phyloP scores from a whole-genome alignment of 1,140 invertebrate genomes.

The Lucilia cuprina region DNA sequence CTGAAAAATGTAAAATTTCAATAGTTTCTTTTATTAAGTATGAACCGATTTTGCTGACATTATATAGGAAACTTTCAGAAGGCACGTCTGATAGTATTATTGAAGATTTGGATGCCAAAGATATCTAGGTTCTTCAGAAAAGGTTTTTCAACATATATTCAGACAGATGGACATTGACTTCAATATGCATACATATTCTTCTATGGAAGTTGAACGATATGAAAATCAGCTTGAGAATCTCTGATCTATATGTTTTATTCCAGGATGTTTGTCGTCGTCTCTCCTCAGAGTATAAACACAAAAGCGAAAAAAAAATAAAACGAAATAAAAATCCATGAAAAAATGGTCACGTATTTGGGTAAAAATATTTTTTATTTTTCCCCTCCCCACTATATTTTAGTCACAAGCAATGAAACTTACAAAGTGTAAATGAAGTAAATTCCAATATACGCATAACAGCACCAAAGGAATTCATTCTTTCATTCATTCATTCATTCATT shows the following conservation, averaged over 20 bases:
- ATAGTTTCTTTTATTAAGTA: too few species aligned
- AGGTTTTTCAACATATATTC: too few species aligned
- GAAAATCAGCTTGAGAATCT: too few species aligned
- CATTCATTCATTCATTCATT: neutral
- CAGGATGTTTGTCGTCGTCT: neutral
- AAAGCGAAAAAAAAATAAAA: neutral
- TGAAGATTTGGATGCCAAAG: too few species aligned
- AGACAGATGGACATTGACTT: too few species aligned
- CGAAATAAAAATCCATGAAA: neutral
- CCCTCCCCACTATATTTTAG: neutral
- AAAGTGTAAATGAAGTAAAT: constrained; percentile 18
- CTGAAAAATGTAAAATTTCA: too few species aligned
- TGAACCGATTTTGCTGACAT: too few species aligned
- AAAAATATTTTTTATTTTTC: neutral
- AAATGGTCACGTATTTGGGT: constrained; percentile 14
- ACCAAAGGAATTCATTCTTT: neutral
- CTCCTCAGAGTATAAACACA: neutral
- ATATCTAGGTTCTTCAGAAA: too few species aligned
- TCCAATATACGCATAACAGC: constrained; percentile 17
- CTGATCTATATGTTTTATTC: neutral
- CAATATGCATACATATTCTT: too few species aligned
- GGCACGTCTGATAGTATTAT: too few species aligned
- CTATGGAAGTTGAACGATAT: too few species aligned
- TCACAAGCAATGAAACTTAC: constrained; percentile 15
- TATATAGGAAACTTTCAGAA: too few species aligned